Evolutionary conservation across 2,797 vertebrate species (phyloP).

Genomic region (Oreochromis mossambicus): DNA sequence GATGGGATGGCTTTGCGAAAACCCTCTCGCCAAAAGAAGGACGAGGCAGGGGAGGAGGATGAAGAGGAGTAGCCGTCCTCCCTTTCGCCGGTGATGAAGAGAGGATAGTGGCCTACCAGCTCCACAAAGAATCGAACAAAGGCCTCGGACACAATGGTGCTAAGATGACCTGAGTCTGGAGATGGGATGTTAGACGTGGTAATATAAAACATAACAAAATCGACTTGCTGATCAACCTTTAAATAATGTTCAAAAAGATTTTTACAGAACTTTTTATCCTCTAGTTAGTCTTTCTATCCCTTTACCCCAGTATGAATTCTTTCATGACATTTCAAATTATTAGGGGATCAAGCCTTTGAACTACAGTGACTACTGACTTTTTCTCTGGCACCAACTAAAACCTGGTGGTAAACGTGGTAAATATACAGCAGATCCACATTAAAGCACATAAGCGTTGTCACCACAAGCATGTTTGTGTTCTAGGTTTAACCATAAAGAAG

Average conservation of each 20-base stretch:
- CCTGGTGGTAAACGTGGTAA: background rate
- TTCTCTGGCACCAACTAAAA: background rate
- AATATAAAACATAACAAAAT: background rate
- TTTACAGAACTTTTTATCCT: background rate
- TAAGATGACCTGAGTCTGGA: conserved; percentile 78
- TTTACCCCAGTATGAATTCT: background rate
- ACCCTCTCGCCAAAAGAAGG: conserved; percentile 83
- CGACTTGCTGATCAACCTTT: background rate
- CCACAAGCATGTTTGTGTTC: background rate
- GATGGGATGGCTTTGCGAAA: conserved; percentile 91
- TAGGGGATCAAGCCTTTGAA: background rate
- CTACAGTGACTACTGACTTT: background rate
- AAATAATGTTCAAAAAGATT: background rate
- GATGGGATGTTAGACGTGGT: background rate
- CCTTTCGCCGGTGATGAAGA: conserved; percentile 83
- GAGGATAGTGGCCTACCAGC: conserved; percentile 89
- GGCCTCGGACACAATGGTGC: conserved; percentile 89
- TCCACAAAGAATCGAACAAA: conserved; percentile 98
- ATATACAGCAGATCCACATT: background rate
- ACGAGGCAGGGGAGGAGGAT: conserved; percentile 58
- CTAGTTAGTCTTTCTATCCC: background rate
- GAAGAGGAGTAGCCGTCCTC: conserved; percentile 85
- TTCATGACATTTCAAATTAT: background rate
- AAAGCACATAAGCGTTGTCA: background rate
- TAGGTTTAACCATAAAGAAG: background rate